These are phyloP conservation scores for Spheniscus mendiculus DNA, from an alignment of 2,113 vertebrate species.

Conservation along the genomic window DNA sequence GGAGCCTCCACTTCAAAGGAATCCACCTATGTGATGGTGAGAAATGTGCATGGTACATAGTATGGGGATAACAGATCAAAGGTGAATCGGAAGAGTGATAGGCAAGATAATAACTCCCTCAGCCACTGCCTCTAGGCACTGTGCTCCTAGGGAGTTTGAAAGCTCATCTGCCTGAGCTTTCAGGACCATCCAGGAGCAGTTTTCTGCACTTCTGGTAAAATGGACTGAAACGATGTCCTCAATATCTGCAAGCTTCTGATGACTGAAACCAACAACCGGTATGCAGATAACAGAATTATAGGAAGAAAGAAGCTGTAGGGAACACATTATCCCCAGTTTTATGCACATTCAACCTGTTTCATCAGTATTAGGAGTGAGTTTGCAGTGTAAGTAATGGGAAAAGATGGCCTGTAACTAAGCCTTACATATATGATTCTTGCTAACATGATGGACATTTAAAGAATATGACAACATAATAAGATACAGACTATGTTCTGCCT, in stretches of 20 bases:
- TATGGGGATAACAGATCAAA: not conserved
- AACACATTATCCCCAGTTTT: not conserved
- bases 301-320: not conserved
- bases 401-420: not conserved
- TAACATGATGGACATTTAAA: not conserved
- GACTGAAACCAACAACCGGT: not conserved
- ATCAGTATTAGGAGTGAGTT: not conserved
- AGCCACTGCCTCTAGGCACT: not conserved
- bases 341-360: not conserved
- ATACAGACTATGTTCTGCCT: not conserved
- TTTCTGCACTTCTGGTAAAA: not conserved
- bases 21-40: not conserved
- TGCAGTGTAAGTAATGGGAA: not conserved
- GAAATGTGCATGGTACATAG: not conserved
- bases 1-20: not conserved
- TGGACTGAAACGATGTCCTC: not conserved
- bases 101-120: not conserved
- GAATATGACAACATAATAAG: not conserved
- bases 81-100: not conserved
- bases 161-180: not conserved
- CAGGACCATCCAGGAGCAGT: not conserved
- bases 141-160: not conserved
- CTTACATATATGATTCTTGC: not conserved
- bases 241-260: not conserved
- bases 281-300: not conserved